Evolutionary conservation across 1,140 invertebrate species (phyloP), one percentile per base, ranked within the genome.

Genomic region (Conus ventricosus): DNA sequence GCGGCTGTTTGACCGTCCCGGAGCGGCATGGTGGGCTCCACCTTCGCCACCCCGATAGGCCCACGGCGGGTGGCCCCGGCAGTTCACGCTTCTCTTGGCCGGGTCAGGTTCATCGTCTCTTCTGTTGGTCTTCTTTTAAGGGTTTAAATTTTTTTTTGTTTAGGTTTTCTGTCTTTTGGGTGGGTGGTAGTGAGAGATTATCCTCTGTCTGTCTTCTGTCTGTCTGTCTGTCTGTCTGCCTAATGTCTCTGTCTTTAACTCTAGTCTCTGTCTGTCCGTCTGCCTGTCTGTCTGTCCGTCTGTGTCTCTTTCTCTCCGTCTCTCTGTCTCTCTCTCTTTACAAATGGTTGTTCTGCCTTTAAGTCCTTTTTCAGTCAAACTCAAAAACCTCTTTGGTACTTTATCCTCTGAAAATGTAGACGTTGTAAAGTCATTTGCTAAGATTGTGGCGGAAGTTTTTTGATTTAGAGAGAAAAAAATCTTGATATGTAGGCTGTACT

Each of bases 1-100:
- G 54, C 8, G 13, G 6, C 57, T 85, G 84, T 85, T 60, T 85
- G 84, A 85, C 84, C 23, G 53, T 54, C 75, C 84, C 75, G n/a
- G 84, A 15, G 57, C 25, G 75, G 84, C 63, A 76, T n/a, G 13
- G 71, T 85, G 25, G 15, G 23, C 51, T 4, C n/a, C 27, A 10
- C 39, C 57, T 60, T 60, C 15, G 57, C 57, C 57, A 39, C 39
- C 39, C 39, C 39, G 39, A 39, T 39, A 3, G 39, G 39, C 39
- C n/a, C n/a, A 53, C 6, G 20, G 23, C 57, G 63, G 71, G 84
- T 75, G 63, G 60, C 39, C n/a, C 17, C 11, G 1, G 63, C 51
- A 76, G 57, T 85, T 85, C 84, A 85, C 84, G 76, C 84, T 11
- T 39, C 76, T 15, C 25, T 39, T 39, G n/a, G 8, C 57, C 15